phyloP scores from a whole-genome alignment of 2,113 vertebrate genomes.

The Pachypanchax playfairii region DNA sequence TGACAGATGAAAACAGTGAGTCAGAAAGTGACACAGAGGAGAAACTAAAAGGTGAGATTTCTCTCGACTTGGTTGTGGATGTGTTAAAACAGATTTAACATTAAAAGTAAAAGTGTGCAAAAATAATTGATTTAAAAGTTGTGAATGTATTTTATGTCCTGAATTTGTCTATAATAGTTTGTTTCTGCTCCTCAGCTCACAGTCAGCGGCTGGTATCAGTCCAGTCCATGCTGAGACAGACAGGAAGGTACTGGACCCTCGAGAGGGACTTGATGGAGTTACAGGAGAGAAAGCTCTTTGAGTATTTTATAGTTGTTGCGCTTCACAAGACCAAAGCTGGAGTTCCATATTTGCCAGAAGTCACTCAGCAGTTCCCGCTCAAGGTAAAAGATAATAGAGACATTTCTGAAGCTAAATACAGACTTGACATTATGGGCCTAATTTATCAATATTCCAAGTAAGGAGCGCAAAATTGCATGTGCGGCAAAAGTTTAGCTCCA shows the following conservation, averaged over 20 bases:
- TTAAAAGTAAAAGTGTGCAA: neutral
- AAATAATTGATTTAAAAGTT: neutral
- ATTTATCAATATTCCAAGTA: too few relatives aligned
- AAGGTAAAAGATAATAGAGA: conserved; percentile 79
- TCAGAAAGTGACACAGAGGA: conserved; percentile 97
- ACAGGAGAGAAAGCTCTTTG: conserved; percentile 92
- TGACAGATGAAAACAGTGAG: conserved; percentile 96
- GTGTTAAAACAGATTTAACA: neutral
- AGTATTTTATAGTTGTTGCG: conserved; percentile 94
- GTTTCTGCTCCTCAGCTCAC: conserved; percentile 81
- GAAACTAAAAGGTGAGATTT: conserved; percentile 89
- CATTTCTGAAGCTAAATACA: neutral
- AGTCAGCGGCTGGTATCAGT: conserved; percentile 92
- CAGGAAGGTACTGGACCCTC: conserved; percentile 82
- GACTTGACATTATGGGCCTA: too few relatives aligned
- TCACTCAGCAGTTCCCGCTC: conserved; percentile 95
- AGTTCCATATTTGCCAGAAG: conserved; percentile 88
- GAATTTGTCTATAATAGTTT: conserved; percentile 2
- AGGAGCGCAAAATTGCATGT: too few relatives aligned
- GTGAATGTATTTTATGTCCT: neutral
- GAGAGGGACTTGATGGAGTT: conserved; percentile 88
- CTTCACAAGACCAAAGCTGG: conserved; percentile 92
- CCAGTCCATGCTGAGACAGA: conserved; percentile 91
- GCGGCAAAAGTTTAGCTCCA: too few relatives aligned
- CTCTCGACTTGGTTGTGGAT: neutral